Evolutionary conservation across 2,888 invertebrate species (phyloP), one percentile per base, ranked within the genome.

Genomic region (Chloroclystis v-ata): DNA sequence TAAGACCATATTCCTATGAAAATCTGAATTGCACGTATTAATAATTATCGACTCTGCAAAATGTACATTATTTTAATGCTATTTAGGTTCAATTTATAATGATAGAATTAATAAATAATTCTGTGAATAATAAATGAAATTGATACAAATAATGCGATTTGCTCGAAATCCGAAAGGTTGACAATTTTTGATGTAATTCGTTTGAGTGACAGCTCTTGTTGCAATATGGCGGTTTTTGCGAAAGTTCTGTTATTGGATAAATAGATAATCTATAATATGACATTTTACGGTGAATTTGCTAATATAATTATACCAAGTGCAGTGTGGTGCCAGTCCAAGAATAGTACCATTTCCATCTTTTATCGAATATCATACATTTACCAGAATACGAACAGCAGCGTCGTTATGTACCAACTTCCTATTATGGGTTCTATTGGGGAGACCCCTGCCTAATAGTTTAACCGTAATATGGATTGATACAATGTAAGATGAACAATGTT

Each of bases 61-160:
- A 33, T 33, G 13, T 8, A 13, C 35, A 24, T 39, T 45, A 47
- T 52, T 14, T 6, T n/a, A 0, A 3, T 13, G 6, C 1, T 0
- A 0, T n/a, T 49, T 43, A 52, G 32, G 16, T 45, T 49, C n/a
- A 48, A 46, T 60, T 53, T 45, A 9, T 37, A 20, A 26, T 16
- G 29, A 5, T 8, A 1, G 11, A 40, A 10, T 16, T n/a, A 9
- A n/a, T 24, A n/a, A 9, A 9, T 35, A 35, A 37, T 4, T 30
- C 9, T 37, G 29, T 35, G n/a, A 14, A 51, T 61, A 54, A 59
- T 55, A 65, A 67, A 64, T 63, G 67, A 61, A 66, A 68, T 63
- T 62, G 67, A 64, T 66, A 65, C 60, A 56, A 69, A 62, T 70
- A 67, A 69, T 62, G 61, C 53, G 65, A 68, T 73, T 71, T 60